Evolutionary conservation across 2,797 vertebrate species (phyloP), one percentile per base, ranked within the genome.

Genomic region (Rousettus madagascariensis): DNA sequence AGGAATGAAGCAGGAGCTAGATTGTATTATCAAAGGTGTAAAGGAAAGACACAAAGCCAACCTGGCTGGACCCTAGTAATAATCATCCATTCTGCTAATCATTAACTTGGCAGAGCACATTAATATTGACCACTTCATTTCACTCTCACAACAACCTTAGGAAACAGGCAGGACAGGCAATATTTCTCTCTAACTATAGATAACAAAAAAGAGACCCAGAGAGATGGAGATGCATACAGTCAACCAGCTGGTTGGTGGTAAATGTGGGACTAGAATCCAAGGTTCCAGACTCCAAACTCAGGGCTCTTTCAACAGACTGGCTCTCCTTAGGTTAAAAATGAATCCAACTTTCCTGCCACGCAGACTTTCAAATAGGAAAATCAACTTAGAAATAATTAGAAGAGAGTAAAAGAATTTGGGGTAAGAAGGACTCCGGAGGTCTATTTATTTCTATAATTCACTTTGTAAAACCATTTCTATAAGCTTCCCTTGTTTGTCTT

Each of bases 141-240:
- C 30, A 57, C 36, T n/a, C 51, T 93, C 57, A 77, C 19, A 55
- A 30, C 20, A 53, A 57, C 49, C 46, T 91, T 92, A 53, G 8
- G 38, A 93, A 86, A 90, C 36, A 93, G 17, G n/a, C 38, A 90
- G 51, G 33, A 33, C 43, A 74, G 51, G 51, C 16, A 85, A 17
- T 57, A 57, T 30, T 85, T 55, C 7, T 20, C 57, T 36, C 12
- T 92, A 28, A 59, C 78, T 78, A 71, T 30, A 86, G 12, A 38
- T 77, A 86, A 82, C 43, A 51, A 88, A 38, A 59, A 86, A 92
- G 91, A 92, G 88, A 30, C 36, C 68, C n/a, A 95, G 72, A 90
- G 71, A 71, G 33, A 61, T 46, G 49, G 43, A 84, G 19, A 65
- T 71, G 11, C 17, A 41, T 33, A 74, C 5, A 57, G 33, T 57